Evolutionary conservation across 2,888 invertebrate species (phyloP), one percentile per base, ranked within the genome.

Genomic region (Lasioglossum pauxillum): DNA sequence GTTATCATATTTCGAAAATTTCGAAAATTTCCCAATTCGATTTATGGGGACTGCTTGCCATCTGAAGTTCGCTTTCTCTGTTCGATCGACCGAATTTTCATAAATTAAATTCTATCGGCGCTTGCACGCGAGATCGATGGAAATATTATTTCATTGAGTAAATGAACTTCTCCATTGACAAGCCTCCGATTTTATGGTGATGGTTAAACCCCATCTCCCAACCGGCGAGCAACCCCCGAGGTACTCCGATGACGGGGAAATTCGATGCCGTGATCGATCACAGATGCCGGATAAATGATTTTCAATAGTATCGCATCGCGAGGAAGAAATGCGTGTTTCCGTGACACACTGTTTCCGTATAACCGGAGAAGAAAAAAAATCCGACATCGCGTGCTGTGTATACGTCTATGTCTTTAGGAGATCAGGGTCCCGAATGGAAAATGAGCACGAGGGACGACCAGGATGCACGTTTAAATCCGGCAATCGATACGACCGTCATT

Each of bases 401-500:
- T 57, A n/a, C 57, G n/a, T 57, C n/a, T 57, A 57, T n/a, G 57
- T 57, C n/a, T n/a, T 4, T n/a, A 57, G 57, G n/a, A 57, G 57
- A 57, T 57, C 57, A n/a, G n/a, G 5, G 57, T 12, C n/a, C 12
- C n/a, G n/a, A 57, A 57, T 57, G 1, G n/a, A n/a, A 57, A 57
- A n/a, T 57, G 12, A 12, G n/a, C n/a, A 57, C 57, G n/a, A 57
- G n/a, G n/a, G 10, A 57, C 57, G 12, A 57, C 10, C 57, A 57
- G 57, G 57, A 10, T 57, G 23, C 57, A 57, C n/a, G 57, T 57
- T 57, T 57, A 57, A 57, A 57, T 57, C n/a, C 57, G n/a, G n/a
- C 57, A 57, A 57, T 57, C 57, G 57, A 57, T 57, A 5, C n/a
- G n/a, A 57, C 57, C n/a, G 57, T 64, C 64, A 19, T 64, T 64